A percentile compares a stretch with the other conserved stretches of the same genome.
These are phyloP conservation scores for Hetaerina titia DNA, from an alignment of 2,888 invertebrate species.

Conservation along the genomic window DNA sequence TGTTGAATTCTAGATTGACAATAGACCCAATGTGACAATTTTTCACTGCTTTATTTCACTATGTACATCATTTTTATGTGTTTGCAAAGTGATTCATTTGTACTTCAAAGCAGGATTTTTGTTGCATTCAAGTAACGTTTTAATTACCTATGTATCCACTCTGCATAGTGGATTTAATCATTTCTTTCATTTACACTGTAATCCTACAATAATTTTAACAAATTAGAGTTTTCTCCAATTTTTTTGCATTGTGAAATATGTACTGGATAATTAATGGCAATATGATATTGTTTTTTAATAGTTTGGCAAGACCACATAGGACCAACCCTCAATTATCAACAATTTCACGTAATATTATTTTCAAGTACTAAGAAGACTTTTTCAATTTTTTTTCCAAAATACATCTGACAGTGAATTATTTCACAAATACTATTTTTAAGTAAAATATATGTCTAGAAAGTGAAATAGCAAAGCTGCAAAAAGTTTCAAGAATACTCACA, in stretches of 20 bases:
- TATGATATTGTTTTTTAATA: neutral
- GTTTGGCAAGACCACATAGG: neutral
- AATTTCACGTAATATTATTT: neutral
- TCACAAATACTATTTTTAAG: neutral
- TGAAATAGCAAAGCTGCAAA: neutral
- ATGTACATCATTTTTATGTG: too few relatives aligned
- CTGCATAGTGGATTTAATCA: too few relatives aligned
- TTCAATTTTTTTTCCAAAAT: neutral
- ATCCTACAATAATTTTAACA: too few relatives aligned
- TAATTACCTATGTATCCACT: too few relatives aligned
- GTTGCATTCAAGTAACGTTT: too few relatives aligned
- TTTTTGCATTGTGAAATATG: neutral
- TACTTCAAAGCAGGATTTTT: too few relatives aligned
- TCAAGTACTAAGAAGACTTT: neutral
- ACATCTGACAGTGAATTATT: neutral
- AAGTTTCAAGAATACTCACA: neutral
- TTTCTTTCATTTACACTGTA: too few relatives aligned
- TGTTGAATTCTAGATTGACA: neutral
- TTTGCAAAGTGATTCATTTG: too few relatives aligned
- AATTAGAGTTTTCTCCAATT: too few relatives aligned
- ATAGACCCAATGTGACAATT: too few relatives aligned
- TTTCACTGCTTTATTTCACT: too few relatives aligned
- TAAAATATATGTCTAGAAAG: neutral
- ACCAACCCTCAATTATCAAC: neutral
- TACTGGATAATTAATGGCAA: neutral